Percentiles rank a stretch among this genome's conserved stretches.
These are phyloP conservation scores for Caerostris darwini DNA, from an alignment of 1,140 invertebrate species.

Conservation along the genomic window DNA sequence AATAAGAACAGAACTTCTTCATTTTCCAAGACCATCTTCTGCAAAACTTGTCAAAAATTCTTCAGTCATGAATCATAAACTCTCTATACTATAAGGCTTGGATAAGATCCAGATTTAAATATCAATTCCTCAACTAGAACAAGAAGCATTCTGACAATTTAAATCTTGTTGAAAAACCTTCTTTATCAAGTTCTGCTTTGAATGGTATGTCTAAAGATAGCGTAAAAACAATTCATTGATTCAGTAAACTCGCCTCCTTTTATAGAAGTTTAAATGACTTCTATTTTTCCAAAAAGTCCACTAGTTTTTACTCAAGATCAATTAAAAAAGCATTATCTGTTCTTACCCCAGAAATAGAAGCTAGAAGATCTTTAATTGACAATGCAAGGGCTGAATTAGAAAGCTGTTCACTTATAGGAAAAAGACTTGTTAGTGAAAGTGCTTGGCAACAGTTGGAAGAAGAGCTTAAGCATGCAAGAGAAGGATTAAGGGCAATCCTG, in stretches of 20 bases:
- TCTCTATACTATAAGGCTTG: conserved; percentile 22
- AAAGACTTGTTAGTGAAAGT: conserved; percentile 82
- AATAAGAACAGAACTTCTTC: conserved; percentile 58
- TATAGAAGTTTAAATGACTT: conserved; percentile 59
- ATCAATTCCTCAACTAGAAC: conserved; percentile 41
- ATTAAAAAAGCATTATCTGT: conserved; percentile 78
- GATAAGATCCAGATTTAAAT: conserved; percentile 35
- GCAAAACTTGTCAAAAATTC: conserved; percentile 65
- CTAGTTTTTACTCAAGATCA: conserved; percentile 76
- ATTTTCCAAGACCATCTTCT: conserved; percentile 69
- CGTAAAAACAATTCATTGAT: conserved; percentile 38
- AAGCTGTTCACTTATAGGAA: conserved; percentile 80
- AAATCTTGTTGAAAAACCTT: conserved; percentile 59
- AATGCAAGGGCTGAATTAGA: conserved; percentile 80
- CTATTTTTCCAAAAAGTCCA: conserved; percentile 63
- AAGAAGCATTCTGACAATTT: conserved; percentile 70
- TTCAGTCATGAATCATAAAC: conserved; percentile 53
- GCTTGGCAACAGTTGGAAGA: conserved; percentile 83
- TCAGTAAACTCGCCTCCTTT: conserved; percentile 64
- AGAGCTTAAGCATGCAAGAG: conserved; percentile 81
- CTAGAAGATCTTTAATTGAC: conserved; percentile 80
- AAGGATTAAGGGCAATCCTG: conserved; percentile 83
- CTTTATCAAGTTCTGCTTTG: conserved; percentile 73
- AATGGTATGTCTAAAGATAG: conserved; percentile 57
- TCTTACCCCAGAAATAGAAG: conserved; percentile 82